Evolutionary conservation across 2,797 vertebrate species (phyloP).

Genomic region (Cossypha polioptera): DNA sequence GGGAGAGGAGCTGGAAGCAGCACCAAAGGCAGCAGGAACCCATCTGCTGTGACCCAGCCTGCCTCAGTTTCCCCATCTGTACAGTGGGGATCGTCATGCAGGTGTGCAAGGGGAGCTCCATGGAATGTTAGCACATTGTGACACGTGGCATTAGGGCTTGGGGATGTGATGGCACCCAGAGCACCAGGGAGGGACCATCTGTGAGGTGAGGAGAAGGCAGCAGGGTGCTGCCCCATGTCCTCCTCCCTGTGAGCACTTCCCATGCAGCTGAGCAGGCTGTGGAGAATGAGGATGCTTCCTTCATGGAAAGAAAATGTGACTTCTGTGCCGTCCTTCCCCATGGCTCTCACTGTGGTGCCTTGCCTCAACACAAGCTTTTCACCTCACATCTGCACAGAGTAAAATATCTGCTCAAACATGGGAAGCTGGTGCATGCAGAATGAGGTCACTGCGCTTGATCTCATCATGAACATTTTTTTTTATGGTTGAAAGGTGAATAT

Average conservation of each 20-base stretch:
- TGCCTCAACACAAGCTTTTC: not conserved
- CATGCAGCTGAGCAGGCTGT: not conserved
- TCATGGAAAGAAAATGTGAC: not conserved
- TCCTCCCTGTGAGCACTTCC: rapidly evolving
- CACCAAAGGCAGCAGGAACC: rapidly evolving
- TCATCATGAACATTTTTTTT: not conserved
- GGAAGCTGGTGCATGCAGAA: not conserved
- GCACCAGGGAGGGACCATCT: not conserved
- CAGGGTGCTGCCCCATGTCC: not conserved
- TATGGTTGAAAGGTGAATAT: not conserved
- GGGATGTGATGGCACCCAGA: rapidly evolving
- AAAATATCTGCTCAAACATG: not conserved
- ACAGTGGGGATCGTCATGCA: not conserved
- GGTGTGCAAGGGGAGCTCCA: rapidly evolving
- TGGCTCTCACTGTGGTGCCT: not conserved
- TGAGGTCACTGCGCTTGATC: constrained; percentile 15
- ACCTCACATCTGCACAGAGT: not conserved
- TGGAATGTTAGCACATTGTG: rapidly evolving
- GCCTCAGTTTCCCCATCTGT: not conserved
- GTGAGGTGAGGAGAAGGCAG: not conserved
- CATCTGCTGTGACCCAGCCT: rapidly evolving
- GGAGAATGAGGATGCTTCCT: not conserved
- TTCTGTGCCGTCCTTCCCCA: not conserved
- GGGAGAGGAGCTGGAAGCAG: not conserved
- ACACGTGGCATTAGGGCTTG: rapidly evolving